Percentiles rank a stretch among this genome's conserved stretches.
These are phyloP conservation scores for Ormyrus pomaceus DNA, from an alignment of 2,888 invertebrate genomes.

Conservation along the genomic window DNA sequence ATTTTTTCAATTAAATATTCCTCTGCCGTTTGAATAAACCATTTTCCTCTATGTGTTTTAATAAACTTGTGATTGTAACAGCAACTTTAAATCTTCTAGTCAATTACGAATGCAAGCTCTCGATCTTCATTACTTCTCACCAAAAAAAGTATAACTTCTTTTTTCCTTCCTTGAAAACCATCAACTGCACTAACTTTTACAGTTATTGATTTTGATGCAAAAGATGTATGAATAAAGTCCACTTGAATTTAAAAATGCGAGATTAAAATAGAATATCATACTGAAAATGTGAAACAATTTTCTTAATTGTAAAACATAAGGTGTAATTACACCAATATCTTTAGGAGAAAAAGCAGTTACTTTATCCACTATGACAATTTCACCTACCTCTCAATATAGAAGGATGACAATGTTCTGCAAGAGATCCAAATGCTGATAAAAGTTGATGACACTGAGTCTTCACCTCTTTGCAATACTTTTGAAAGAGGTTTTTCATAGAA, in stretches of 20 bases:
- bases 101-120: slow-evolving; percentile 78
- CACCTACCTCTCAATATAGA: slow-evolving; percentile 87
- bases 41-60: slow-evolving; percentile 74
- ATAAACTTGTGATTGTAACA: slow-evolving; percentile 76
- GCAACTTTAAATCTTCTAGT: slow-evolving; percentile 79
- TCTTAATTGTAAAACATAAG: slow-evolving; percentile 77
- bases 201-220: slow-evolving; percentile 61
- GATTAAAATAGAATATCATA: no score
- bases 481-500: slow-evolving; percentile 93
- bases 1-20: slow-evolving; percentile 71
- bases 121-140: slow-evolving; percentile 78
- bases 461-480: slow-evolving; percentile 96
- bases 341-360: slow-evolving; percentile 74
- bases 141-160: slow-evolving; percentile 78
- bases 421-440: slow-evolving; percentile 92
- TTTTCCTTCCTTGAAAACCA: slow-evolving; percentile 80
- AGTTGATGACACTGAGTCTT: slow-evolving; percentile 97
- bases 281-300: neutral
- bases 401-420: slow-evolving; percentile 98
- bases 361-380: slow-evolving; percentile 76
- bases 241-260: slow-evolving; percentile 74
- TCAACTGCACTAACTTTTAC: slow-evolving; percentile 79
- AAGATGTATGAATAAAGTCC: slow-evolving; percentile 74
- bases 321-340: slow-evolving; percentile 78
- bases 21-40: slow-evolving; percentile 76